A percentile compares a stretch with the other conserved stretches of the same genome.
Evolutionary conservation across 1,140 invertebrate species (phyloP).

Genomic region (Heliconius eleuchia): DNA sequence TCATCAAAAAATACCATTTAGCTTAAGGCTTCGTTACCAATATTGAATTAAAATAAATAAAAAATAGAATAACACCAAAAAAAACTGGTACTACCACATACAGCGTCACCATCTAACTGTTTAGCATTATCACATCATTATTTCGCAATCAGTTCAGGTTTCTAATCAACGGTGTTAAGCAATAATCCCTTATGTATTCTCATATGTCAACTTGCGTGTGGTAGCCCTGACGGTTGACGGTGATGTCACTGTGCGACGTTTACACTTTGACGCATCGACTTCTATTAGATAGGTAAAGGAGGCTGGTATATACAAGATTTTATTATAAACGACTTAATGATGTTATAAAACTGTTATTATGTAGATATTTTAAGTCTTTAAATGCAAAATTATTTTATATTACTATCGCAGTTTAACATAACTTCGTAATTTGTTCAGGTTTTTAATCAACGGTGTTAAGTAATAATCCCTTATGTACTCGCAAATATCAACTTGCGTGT

Average conservation of each 20-base stretch:
- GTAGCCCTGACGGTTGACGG: constrained; percentile 18
- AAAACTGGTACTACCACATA: background rate
- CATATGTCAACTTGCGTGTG: constrained; percentile 16
- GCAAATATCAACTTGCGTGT: constrained; percentile 15
- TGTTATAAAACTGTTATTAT: background rate
- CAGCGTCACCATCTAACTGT: constrained; percentile 17
- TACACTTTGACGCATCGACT: constrained; percentile 12
- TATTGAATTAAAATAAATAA: background rate
- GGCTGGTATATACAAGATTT: background rate
- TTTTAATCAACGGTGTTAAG: constrained; percentile 26
- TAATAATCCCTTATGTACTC: constrained; percentile 5
- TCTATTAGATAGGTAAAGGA: background rate
- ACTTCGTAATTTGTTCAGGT: constrained; percentile 22
- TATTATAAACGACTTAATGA: background rate
- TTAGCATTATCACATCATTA: constrained; percentile 21
- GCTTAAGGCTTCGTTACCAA: too few species aligned
- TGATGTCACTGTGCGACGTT: constrained; percentile 16
- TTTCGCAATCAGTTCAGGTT: constrained; percentile 32
- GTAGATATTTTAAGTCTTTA: too few species aligned
- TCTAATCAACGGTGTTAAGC: constrained; percentile 28
- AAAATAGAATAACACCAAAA: background rate
- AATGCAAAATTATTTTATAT: too few species aligned
- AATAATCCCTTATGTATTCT: background rate
- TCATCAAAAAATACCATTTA: too few species aligned
- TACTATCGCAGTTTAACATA: background rate